A percentile compares a stretch with the other conserved stretches of the same genome.
Conservation (phyloP, 1,140 invertebrate genomes). For the Elysia chlorotica region DNA sequence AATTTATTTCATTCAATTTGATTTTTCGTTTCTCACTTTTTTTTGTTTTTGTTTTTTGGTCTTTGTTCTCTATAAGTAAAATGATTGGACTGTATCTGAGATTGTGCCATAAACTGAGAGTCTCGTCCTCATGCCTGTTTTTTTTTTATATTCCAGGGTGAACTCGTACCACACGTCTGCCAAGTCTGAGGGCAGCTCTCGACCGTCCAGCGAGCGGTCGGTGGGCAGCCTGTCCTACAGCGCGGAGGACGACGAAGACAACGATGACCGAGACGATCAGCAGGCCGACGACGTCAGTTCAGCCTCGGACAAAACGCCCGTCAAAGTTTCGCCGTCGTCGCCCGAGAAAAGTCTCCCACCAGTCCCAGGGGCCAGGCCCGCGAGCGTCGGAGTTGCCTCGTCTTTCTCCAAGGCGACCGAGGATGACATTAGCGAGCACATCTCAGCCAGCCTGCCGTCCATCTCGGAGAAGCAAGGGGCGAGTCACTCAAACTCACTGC, state of each 20-base stretch:
- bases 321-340: background rate
- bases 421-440: constrained; percentile 40
- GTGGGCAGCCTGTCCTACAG: constrained; percentile 24
- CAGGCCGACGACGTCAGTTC: constrained; percentile 31
- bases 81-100: too few species aligned
- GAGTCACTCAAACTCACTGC: background rate
- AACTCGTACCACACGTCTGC: constrained; percentile 23
- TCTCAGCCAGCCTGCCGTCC: constrained; percentile 35
- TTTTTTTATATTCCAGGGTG: too few species aligned
- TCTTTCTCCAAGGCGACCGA: too few species aligned
- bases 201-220: constrained; percentile 43
- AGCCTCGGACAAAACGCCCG: constrained; percentile 28
- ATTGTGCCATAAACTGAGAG: too few species aligned
- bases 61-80: too few species aligned
- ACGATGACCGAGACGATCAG: too few species aligned
- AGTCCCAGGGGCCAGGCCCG: background rate
- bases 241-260: constrained; percentile 23
- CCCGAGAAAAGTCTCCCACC: background rate
- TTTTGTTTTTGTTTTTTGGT: too few species aligned
- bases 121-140: too few species aligned
- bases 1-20: too few species aligned
- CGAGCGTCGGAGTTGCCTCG: too few species aligned
- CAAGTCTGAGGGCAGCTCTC: constrained; percentile 33
- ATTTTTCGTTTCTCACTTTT: too few species aligned
- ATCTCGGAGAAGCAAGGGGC: constrained; percentile 28